Evolutionary conservation across 2,888 invertebrate species (phyloP).

Genomic region (Leptodirus hochenwartii): DNA sequence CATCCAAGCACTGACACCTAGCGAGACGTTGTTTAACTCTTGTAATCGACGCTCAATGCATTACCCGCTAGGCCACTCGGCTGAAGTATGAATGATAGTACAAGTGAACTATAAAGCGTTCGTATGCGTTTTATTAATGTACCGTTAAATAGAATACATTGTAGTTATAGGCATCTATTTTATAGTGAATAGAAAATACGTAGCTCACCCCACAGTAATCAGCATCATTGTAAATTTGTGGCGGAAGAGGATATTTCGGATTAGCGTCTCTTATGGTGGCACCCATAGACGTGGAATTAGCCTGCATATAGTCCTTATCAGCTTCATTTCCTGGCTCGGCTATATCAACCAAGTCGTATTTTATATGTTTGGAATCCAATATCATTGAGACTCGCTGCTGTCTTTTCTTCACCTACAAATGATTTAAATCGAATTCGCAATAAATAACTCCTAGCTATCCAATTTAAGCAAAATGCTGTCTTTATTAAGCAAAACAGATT

Average conservation of each 20-base stretch:
- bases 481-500: too few species aligned
- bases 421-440: too few species aligned
- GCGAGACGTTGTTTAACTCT: too few species aligned
- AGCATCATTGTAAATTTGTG: conserved; percentile 86
- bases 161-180: background rate
- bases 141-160: background rate
- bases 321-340: conserved; percentile 81
- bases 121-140: conserved; percentile 5
- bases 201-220: conserved; percentile 77
- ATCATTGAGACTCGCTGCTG: conserved; percentile 90
- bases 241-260: conserved; percentile 69
- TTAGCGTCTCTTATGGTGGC: conserved; percentile 54
- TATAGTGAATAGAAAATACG: conserved; percentile 1
- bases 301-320: conserved; percentile 84
- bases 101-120: background rate
- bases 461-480: too few species aligned
- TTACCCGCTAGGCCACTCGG: too few species aligned
- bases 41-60: too few species aligned
- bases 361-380: conserved; percentile 77
- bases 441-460: too few species aligned
- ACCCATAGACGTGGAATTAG: conserved; percentile 58
- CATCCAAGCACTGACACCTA: too few species aligned
- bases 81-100: background rate
- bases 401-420: conserved; percentile 73
- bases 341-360: conserved; percentile 83